Evolutionary conservation across 30 jellyfish, hydroid and myxozoan species (phyloP), one percentile per base, ranked within the genome.

Genomic region (Hydra vulgaris): DNA sequence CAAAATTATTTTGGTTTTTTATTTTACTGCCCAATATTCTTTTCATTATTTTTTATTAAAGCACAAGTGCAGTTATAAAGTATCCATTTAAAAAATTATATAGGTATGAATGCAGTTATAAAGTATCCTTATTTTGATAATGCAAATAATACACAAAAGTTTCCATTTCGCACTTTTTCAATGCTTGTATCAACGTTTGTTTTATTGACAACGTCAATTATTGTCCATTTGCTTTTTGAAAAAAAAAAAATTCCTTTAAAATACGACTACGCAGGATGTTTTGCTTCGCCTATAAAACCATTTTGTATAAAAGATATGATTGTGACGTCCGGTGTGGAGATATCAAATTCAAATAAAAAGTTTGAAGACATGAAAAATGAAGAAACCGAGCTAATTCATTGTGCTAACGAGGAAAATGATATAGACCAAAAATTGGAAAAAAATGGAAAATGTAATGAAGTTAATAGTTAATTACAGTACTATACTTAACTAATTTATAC

Each of bases 111-210:
- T 26, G 90, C 99, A 16, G 90, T 79, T n/a, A 84, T 94, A 68
- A 61, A 85, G 54, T 94, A 84, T 72, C 99, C 99, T 0, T 25
- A 71, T 17, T 88, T 82, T 87, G 83, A 77, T 26, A 79, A 53
- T 18, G 27, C 40, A 54, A 54, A 54, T 7, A 70, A 84, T 1
- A 79, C 81, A 4, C 98, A 91, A 70, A 53, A 74, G 66, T 94
- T 94, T 81, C 99, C 99, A 52, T 94, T 94, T 77, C 96, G 99
- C 54, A 84, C 96, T 5, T 88, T 94, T 21, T 77, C 89, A 67
- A 94, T 88, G 96, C 55, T 88, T 73, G 76, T 94, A 53, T 83
- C 99, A 7, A 26, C 88, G 55, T 1, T 88, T 23, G 54, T 68
- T 18, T 27, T 83, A 72, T 27, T 27, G 78, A 15, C 55, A 8